A percentile compares a stretch with the other conserved stretches of the same genome.
Evolutionary conservation across 2,888 invertebrate species (phyloP).

Genomic region (Zaprionus bogoriensis): DNA sequence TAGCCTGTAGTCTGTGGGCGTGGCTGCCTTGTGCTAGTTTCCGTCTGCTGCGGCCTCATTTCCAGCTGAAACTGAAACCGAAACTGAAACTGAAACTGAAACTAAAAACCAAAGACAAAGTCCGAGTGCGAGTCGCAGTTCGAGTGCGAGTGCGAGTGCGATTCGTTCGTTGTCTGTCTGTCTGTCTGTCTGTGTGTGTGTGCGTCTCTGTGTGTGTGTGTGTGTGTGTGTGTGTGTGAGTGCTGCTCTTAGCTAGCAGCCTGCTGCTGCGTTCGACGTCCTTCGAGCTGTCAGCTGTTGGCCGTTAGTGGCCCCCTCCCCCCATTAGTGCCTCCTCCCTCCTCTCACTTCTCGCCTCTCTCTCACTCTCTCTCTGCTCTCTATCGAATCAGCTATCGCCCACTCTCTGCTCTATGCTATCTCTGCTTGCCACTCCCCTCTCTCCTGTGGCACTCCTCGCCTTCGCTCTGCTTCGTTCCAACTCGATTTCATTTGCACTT

Average conservation of each 20-base stretch:
- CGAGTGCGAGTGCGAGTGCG: background rate
- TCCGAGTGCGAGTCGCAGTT: slow-evolving; percentile 12
- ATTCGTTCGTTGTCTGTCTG: background rate
- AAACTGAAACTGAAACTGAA: slow-evolving; percentile 13
- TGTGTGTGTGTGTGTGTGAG: background rate
- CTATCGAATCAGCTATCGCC: too few relatives aligned
- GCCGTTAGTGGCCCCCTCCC: background rate
- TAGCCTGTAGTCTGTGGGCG: slow-evolving; percentile 36
- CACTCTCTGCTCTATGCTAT: background rate
- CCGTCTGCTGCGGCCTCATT: slow-evolving; percentile 57
- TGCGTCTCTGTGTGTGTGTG: background rate
- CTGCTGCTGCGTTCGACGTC: too few relatives aligned
- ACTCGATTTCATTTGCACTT: slow-evolving; percentile 57
- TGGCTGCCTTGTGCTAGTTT: slow-evolving; percentile 66
- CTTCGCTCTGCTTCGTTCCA: slow-evolving; percentile 21
- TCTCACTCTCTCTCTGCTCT: slow-evolving; percentile 17
- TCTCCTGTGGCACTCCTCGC: background rate
- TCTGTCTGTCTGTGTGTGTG: background rate
- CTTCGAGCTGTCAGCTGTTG: background rate
- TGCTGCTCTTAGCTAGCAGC: background rate
- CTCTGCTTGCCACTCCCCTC: background rate
- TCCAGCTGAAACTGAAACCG: slow-evolving; percentile 41
- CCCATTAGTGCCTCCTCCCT: too few relatives aligned
- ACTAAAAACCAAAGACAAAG: slow-evolving; percentile 1
- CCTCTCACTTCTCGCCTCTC: slow-evolving; percentile 2